phyloP scores from a whole-genome alignment of 2,888 invertebrate species.

The Pocota personata region DNA sequence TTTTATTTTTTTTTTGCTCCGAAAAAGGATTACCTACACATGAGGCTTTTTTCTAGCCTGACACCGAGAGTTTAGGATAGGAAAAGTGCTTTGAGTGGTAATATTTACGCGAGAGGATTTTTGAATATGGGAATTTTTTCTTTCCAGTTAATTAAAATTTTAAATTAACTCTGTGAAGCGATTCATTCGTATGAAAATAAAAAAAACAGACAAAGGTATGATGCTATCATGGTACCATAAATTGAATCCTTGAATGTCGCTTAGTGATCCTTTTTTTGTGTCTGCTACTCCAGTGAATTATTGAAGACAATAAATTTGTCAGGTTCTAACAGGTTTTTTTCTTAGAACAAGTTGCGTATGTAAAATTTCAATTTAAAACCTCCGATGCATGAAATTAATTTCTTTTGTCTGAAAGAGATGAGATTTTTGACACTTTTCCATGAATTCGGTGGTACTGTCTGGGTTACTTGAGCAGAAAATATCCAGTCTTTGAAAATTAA shows the following conservation, averaged over 20 bases:
- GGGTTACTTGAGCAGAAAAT: neutral
- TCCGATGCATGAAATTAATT: slow-evolving; percentile 58
- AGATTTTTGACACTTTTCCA: slow-evolving; percentile 26
- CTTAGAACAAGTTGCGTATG: neutral
- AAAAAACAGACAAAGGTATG: neutral
- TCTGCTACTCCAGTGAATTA: slow-evolving; percentile 13
- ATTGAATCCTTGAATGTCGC: neutral
- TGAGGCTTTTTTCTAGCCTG: neutral
- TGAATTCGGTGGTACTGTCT: neutral
- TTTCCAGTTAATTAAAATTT: slow-evolving; percentile 53
- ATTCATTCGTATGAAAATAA: neutral
- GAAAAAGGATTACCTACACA: slow-evolving; percentile 9
- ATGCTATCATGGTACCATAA: slow-evolving; percentile 16
- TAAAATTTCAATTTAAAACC: slow-evolving; percentile 33
- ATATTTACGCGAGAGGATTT: slow-evolving; percentile 1
- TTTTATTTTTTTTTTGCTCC: neutral
- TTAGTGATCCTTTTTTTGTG: neutral
- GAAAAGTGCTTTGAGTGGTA: neutral
- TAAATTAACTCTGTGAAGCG: slow-evolving; percentile 20
- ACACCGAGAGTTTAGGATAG: slow-evolving; percentile 4
- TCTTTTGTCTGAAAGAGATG: slow-evolving; percentile 30
- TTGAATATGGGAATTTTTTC: slow-evolving; percentile 3
- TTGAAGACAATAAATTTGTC: slow-evolving; percentile 35
- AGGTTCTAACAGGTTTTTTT: slow-evolving; percentile 4
- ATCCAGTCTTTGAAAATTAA: neutral